Base-by-base conservation (phyloP, 2,113 vertebrate species). In the Sclerurus mexicanus region DNA sequence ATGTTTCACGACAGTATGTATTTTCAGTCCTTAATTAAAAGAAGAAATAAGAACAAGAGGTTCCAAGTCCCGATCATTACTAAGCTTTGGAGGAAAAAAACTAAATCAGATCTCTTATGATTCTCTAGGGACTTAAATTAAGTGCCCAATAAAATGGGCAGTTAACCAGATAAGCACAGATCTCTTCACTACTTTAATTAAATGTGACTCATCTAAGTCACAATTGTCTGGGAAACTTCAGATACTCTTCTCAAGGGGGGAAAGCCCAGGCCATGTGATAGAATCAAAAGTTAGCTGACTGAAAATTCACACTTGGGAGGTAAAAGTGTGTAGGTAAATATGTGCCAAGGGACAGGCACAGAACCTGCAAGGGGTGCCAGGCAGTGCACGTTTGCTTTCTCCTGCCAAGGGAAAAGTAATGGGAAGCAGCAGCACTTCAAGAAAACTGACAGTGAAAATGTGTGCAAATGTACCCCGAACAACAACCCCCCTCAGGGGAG, bases 161-260 rank as follows among this genome's bases (percentile, higher is more conserved):
- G 89, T 78, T 90, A 93, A 94, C 69, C 55, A 87, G 37, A 50
- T 83, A 77, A 96, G 81, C 74, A 95, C 33, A 95, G 84, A 97
- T 87, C 64, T 89, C 67, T 86, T 47, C 64, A 60, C 49, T 44
- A n/a, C 14, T 86, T 88, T 94, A 96, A 97, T 95, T 94, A 95
- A 85, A 50, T 66, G 77, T 75, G 77, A 87, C 62, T 95, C 72
- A 58, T n/a, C 59, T 20, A n/a, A 95, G 47, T 88, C 81, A 89
- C 80, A 75, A 10, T 24, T 77, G 60, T 27, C 77, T 67, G 33
- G 35, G 60, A 82, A 77, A 39, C 25, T 64, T 80, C 86, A 74
- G 75, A 84, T 56, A 4, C 22, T 74, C 15, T 44, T 63, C 73
- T 63, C 42, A 39, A 71, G 35, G 14, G 37, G 12, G 17, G 17